Evolutionary conservation across 2,797 vertebrate species (phyloP).

Genomic region (Eulemur mongoz): DNA sequence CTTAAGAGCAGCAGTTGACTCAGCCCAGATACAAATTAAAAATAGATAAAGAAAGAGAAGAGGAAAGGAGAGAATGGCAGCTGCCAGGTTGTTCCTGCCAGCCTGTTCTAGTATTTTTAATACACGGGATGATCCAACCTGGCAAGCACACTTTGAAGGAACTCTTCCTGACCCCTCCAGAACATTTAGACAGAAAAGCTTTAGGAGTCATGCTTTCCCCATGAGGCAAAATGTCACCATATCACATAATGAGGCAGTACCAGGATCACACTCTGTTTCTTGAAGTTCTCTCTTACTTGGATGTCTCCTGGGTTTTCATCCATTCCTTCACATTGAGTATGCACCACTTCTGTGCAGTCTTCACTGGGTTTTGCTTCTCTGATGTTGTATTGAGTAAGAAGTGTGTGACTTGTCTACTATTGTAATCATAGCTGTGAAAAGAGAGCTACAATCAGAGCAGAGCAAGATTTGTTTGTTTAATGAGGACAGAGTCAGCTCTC

Average conservation of each 20-base stretch:
- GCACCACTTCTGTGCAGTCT: neutral
- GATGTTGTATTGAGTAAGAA: neutral
- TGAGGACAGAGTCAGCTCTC: neutral
- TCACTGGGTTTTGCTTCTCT: neutral
- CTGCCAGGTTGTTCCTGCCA: neutral
- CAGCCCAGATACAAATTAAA: constrained; percentile 14
- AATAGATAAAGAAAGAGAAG: neutral
- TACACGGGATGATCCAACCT: neutral
- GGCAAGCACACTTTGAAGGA: neutral
- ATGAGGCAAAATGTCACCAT: neutral
- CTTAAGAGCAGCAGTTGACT: neutral
- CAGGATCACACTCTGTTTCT: neutral
- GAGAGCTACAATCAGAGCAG: neutral
- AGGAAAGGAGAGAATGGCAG: neutral
- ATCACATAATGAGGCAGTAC: neutral
- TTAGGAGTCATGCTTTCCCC: neutral
- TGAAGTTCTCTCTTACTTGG: neutral
- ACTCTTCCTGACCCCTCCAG: neutral
- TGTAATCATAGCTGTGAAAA: constrained; percentile 17
- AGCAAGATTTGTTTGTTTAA: constrained; percentile 18
- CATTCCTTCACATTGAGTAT: neutral
- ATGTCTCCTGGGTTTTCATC: neutral
- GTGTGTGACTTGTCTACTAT: neutral
- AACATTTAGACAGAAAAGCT: neutral
- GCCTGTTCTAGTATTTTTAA: neutral